A percentile compares a stretch with the other conserved stretches of the same genome.
Evolutionary conservation across 2,888 invertebrate species (phyloP).

Genomic region (Polylopha cassiicola): DNA sequence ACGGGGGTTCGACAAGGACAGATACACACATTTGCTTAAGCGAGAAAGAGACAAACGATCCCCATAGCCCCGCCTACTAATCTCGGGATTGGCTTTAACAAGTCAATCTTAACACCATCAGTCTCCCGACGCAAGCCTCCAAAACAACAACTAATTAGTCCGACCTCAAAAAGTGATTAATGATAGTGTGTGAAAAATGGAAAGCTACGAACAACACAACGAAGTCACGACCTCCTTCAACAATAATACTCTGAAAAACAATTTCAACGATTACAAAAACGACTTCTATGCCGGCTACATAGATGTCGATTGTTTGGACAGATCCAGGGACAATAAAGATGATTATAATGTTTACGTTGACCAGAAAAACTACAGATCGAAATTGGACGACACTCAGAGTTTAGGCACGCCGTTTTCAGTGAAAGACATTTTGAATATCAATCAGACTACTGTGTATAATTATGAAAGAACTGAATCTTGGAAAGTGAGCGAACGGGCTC

Average conservation of each 20-base stretch:
- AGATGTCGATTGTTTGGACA: slow-evolving; percentile 37
- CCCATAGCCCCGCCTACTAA: slow-evolving; percentile 55
- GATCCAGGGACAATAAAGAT: slow-evolving; percentile 39
- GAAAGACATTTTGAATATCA: slow-evolving; percentile 63
- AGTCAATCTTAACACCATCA: slow-evolving; percentile 58
- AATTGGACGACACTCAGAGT: slow-evolving; percentile 47
- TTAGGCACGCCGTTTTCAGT: slow-evolving; percentile 63
- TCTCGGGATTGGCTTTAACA: slow-evolving; percentile 58
- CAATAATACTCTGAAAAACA: slow-evolving; percentile 52
- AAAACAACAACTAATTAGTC: slow-evolving; percentile 39
- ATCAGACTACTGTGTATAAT: slow-evolving; percentile 44
- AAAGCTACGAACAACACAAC: slow-evolving; percentile 60
- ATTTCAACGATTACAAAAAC: slow-evolving; percentile 51
- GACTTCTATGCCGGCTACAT: slow-evolving; percentile 43
- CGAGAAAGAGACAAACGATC: slow-evolving; percentile 33
- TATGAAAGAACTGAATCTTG: slow-evolving; percentile 58
- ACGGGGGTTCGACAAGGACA: slow-evolving; percentile 36
- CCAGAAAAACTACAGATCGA: slow-evolving; percentile 43
- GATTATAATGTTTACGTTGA: slow-evolving; percentile 36
- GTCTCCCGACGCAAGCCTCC: slow-evolving; percentile 49
- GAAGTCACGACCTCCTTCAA: slow-evolving; percentile 60
- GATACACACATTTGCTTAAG: slow-evolving; percentile 23
- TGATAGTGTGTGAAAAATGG: slow-evolving; percentile 51
- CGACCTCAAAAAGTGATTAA: slow-evolving; percentile 39
- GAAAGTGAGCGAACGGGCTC: slow-evolving; percentile 51